Evolutionary conservation across 2,113 vertebrate species (phyloP).

Genomic region (Hippocampus guttulatus): DNA sequence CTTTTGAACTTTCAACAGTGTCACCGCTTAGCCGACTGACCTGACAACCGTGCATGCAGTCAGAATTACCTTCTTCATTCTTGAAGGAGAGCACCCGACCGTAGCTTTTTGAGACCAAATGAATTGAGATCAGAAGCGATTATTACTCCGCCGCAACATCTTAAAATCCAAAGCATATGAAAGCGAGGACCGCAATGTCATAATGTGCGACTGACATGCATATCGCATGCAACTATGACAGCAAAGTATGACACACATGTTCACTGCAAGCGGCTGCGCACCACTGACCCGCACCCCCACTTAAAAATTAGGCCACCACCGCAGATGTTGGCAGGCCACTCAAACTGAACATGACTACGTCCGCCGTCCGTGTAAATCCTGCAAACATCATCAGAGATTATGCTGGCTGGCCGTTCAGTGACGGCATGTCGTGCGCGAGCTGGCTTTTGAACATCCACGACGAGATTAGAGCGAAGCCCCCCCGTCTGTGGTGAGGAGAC

Average conservation of each 20-base stretch:
- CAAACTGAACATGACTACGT: constrained; percentile 36
- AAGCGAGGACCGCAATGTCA: neutral
- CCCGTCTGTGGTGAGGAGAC: constrained; percentile 27
- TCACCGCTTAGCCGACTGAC: neutral
- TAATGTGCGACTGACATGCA: neutral
- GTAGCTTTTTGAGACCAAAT: neutral
- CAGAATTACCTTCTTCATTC: neutral
- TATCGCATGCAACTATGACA: neutral
- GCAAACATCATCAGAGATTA: constrained; percentile 41
- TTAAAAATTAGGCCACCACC: constrained; percentile 54
- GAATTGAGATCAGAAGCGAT: neutral
- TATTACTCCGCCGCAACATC: neutral
- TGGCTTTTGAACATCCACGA: constrained; percentile 12
- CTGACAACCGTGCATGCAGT: neutral
- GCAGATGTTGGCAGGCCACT: constrained; percentile 53
- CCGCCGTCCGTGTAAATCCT: constrained; percentile 23
- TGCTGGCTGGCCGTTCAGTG: constrained; percentile 13
- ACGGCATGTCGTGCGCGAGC: constrained; percentile 4
- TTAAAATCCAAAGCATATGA: neutral
- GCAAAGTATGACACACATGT: constrained; percentile 5
- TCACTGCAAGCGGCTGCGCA: neutral
- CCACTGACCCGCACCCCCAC: constrained; percentile 48
- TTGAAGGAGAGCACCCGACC: neutral
- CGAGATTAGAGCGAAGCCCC: neutral
- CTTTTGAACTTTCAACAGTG: neutral